Evolutionary conservation across 2,797 vertebrate genomes (phyloP).

Genomic region (Salarias fasciatus): DNA sequence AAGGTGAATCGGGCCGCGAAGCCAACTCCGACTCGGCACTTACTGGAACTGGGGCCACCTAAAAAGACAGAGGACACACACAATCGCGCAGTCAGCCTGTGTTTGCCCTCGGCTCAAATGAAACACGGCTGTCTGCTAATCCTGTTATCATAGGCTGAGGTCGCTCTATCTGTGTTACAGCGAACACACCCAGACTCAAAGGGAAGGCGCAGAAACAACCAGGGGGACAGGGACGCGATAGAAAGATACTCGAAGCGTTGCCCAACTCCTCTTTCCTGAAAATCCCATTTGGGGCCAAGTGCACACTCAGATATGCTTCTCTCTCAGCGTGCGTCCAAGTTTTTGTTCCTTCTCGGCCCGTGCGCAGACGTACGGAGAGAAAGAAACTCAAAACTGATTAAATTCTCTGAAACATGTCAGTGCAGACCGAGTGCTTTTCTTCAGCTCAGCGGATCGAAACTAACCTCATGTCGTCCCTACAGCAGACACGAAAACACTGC

Average conservation of each 20-base stretch:
- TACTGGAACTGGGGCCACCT: constrained; percentile 69
- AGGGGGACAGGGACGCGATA: too few relatives aligned
- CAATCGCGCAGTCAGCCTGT: constrained; percentile 35
- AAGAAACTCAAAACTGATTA: constrained; percentile 11
- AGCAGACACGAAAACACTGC: too few relatives aligned
- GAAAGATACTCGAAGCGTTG: neutral
- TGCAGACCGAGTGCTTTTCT: neutral
- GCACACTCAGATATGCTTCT: neutral
- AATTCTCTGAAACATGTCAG: neutral
- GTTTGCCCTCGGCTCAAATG: constrained; percentile 67
- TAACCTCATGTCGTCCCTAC: too few relatives aligned
- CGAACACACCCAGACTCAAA: too few relatives aligned
- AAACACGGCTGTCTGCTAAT: constrained; percentile 75
- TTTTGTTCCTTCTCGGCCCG: neutral
- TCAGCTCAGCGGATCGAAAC: neutral
- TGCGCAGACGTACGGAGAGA: too few relatives aligned
- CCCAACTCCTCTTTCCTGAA: constrained; percentile 14
- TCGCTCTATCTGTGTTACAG: too few relatives aligned
- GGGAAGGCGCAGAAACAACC: too few relatives aligned
- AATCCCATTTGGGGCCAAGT: neutral
- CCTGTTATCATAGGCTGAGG: constrained; percentile 74
- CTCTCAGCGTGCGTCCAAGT: neutral
- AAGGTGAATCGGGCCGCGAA: constrained; percentile 33
- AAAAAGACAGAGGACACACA: constrained; percentile 39
- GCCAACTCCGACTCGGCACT: constrained; percentile 57